Evolutionary conservation across 2,113 vertebrate genomes (phyloP).

Genomic region (Struthidea cinerea): DNA sequence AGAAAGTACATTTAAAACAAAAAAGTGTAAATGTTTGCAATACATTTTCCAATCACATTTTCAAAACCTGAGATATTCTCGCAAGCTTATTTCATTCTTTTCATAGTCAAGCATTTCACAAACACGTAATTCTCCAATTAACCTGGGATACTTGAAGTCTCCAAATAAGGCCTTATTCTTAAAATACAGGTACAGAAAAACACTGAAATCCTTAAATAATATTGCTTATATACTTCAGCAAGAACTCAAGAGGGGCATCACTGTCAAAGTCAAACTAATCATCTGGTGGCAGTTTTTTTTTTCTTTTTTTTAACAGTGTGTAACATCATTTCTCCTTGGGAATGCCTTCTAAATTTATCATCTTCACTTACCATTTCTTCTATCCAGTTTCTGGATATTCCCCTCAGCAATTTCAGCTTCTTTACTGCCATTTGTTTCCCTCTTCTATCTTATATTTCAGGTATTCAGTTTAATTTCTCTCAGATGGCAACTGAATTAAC

Average conservation of each 20-base stretch:
- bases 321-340: not conserved
- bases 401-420: not conserved
- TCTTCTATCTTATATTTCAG: not conserved
- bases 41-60: not conserved
- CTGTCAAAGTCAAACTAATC: not conserved
- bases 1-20: not conserved
- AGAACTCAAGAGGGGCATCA: not conserved
- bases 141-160: not conserved
- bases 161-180: not conserved
- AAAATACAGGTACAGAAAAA: not conserved
- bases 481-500: not conserved
- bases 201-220: not conserved
- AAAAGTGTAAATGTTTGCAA: not conserved
- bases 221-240: not conserved
- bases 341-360: not conserved
- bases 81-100: not conserved
- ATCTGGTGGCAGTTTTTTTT: not conserved
- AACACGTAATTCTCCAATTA: not conserved
- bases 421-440: not conserved
- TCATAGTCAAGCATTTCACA: not conserved
- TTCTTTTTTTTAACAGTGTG: too few relatives aligned
- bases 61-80: not conserved
- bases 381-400: not conserved
- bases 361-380: not conserved
- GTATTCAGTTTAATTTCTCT: not conserved